Percentiles rank a stretch among this genome's conserved stretches.
Conservation (phyloP, 2,113 vertebrate genomes). For the Fulmarus glacialis region DNA sequence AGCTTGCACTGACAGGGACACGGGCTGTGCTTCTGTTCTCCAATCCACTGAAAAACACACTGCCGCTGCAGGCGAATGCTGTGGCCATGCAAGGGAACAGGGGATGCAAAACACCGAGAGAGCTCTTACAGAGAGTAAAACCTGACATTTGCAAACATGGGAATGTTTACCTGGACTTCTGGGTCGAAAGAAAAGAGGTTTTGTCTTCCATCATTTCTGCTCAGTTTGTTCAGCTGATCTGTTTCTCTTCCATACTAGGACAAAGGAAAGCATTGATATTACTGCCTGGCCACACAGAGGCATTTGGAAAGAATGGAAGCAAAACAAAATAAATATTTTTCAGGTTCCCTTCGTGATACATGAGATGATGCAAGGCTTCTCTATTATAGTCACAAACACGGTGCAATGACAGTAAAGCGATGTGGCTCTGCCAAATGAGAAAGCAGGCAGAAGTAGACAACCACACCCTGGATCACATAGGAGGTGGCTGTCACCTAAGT, state of each 20-base stretch:
- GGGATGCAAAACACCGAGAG: background rate
- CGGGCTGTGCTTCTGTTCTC: background rate
- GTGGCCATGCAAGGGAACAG: background rate
- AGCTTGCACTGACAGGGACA: background rate
- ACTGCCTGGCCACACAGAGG: background rate
- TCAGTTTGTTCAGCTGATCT: constrained; percentile 94
- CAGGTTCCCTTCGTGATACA: background rate
- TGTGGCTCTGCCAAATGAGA: background rate
- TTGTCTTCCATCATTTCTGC: constrained; percentile 91
- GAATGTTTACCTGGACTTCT: constrained; percentile 89
- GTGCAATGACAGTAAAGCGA: background rate
- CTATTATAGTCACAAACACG: background rate
- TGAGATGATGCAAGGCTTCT: background rate
- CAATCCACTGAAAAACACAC: background rate
- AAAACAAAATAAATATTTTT: background rate
- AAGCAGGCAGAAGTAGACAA: background rate
- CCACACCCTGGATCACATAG: background rate
- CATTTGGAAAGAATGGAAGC: background rate
- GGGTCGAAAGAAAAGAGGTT: constrained; percentile 93
- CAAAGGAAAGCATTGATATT: constrained; percentile 13
- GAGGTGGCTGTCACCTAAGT: background rate
- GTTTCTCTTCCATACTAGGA: constrained; percentile 93
- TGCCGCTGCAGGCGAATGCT: rapidly evolving
- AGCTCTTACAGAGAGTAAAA: background rate
- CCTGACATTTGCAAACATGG: background rate